A percentile compares a stretch with the other conserved stretches of the same genome.
These are phyloP conservation scores for Heliconius sara DNA, from an alignment of 2,888 invertebrate genomes.

Conservation along the genomic window DNA sequence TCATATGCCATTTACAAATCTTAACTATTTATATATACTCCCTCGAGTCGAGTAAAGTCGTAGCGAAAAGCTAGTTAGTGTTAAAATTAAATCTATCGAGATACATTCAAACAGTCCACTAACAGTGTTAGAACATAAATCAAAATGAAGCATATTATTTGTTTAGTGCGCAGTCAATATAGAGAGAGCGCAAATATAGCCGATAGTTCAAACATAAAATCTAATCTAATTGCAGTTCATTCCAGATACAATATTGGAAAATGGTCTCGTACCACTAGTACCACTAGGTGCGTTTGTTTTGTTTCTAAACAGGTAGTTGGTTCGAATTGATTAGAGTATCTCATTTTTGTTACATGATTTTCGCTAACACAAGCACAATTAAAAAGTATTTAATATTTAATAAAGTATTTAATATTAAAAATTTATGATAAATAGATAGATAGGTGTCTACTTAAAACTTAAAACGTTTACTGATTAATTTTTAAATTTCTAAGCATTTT, in stretches of 20 bases:
- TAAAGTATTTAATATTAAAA: no score
- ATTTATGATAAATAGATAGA: no score
- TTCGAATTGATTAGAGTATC: no score
- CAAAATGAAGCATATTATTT: constrained; percentile 16
- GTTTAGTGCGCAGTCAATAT: constrained; percentile 24
- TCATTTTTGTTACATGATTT: no score
- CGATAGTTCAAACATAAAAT: constrained; percentile 7
- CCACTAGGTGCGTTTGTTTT: not conserved
- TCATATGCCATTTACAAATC: not conserved
- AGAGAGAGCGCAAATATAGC: constrained; percentile 10
- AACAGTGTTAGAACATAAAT: constrained; percentile 1
- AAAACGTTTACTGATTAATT: no score
- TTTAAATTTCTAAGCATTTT: no score
- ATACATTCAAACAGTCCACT: not conserved
- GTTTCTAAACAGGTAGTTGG: not conserved
- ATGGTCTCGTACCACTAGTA: not conserved
- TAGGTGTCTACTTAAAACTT: no score
- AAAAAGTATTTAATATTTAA: no score
- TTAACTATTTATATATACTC: not conserved
- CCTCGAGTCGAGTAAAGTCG: not conserved
- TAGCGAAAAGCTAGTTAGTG: not conserved
- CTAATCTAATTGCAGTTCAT: constrained; percentile 24
- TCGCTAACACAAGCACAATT: no score
- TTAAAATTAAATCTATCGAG: not conserved
- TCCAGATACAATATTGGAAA: constrained; percentile 19